Conservation (phyloP, 2,888 invertebrate genomes). For the Hanleya hanleyi region DNA sequence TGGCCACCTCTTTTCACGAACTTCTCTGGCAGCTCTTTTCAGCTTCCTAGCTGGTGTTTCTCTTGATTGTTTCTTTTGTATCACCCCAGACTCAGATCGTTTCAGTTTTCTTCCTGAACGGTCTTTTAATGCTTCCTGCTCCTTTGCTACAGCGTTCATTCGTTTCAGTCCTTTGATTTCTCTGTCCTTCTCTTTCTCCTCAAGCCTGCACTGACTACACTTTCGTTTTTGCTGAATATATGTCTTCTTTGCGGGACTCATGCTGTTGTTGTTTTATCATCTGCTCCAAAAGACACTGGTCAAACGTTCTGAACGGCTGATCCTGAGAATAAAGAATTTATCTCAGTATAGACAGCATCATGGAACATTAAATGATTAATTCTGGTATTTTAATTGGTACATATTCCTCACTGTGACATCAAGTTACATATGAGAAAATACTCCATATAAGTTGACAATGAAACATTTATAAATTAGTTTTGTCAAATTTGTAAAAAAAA, state of each 20-base stretch:
- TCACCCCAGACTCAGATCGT: too few relatives aligned
- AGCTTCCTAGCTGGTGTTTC: background rate
- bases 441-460: background rate
- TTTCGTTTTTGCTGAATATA: background rate
- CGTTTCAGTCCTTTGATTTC: background rate
- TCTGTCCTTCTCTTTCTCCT: background rate
- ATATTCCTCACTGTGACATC: too few relatives aligned
- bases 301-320: background rate
- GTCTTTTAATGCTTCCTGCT: background rate
- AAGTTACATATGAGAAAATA: background rate
- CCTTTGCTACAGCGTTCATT: background rate
- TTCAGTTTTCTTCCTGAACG: background rate
- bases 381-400: too few relatives aligned
- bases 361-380: background rate
- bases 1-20: background rate
- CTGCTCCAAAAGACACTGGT: background rate
- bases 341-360: background rate
- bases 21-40: background rate
- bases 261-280: background rate
- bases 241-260: background rate
- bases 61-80: background rate
- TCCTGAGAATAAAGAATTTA: background rate
- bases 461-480: background rate
- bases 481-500: background rate
- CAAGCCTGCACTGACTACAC: background rate